A percentile compares a stretch with the other conserved stretches of the same genome.
Conservation (phyloP, 2,888 invertebrate species). For the Cylloceria caligata region DNA sequence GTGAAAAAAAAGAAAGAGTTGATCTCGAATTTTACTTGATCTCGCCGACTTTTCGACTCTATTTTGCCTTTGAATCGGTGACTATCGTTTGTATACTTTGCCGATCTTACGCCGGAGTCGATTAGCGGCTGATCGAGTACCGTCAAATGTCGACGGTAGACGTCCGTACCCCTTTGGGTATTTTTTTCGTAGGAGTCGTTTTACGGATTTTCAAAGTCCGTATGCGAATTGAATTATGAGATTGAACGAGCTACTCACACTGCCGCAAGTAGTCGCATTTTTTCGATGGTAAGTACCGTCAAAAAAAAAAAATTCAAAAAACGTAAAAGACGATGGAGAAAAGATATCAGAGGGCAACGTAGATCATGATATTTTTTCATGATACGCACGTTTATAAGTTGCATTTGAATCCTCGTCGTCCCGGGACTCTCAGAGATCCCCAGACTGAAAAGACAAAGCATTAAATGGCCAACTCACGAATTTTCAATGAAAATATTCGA, state of each 20-base stretch:
- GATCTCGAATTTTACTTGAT: constrained; percentile 44
- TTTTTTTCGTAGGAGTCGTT: constrained; percentile 39
- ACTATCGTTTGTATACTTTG: constrained; percentile 4
- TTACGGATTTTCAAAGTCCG: constrained; percentile 40
- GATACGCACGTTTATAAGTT: constrained; percentile 10
- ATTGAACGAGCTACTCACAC: constrained; percentile 55
- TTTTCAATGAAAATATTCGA: constrained; percentile 31
- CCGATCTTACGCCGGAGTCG: constrained; percentile 24
- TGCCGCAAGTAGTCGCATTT: constrained; percentile 53
- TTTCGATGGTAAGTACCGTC: constrained; percentile 55
- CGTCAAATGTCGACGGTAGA: constrained; percentile 25
- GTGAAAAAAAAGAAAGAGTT: constrained; percentile 30
- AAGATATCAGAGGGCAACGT: neutral
- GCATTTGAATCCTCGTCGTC: constrained; percentile 47
- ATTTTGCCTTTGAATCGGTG: neutral
- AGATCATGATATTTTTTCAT: constrained; percentile 24
- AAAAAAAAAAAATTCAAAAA: constrained; percentile 15
- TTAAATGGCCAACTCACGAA: constrained; percentile 20
- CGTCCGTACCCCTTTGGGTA: constrained; percentile 51
- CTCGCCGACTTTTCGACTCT: constrained; percentile 6
- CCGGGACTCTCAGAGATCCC: constrained; percentile 1
- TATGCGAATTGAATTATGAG: constrained; percentile 35
- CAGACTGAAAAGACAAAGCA: constrained; percentile 23
- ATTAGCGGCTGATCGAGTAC: constrained; percentile 28
- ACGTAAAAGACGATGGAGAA: neutral